Evolutionary conservation across 1,140 invertebrate genomes (phyloP).

Genomic region (Bombus impatiens): DNA sequence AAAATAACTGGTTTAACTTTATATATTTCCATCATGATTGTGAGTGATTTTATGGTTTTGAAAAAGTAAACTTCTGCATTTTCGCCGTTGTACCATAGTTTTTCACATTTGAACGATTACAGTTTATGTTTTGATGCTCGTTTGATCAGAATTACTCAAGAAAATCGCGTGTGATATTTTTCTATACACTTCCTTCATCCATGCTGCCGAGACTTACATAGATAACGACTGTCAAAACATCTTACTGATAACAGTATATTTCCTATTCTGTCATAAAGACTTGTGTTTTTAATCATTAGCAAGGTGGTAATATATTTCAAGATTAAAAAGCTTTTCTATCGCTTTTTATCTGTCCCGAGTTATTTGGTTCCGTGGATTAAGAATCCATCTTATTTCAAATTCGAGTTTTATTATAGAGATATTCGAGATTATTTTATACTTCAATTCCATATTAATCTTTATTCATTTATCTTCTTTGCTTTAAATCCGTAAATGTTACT

Average conservation of each 20-base stretch:
- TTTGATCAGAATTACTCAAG: not conserved
- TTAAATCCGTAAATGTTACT: not conserved
- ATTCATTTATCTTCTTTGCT: not conserved
- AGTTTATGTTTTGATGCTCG: too few species aligned
- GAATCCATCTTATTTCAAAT: not conserved
- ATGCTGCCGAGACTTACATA: not conserved
- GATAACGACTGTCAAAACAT: constrained; percentile 14
- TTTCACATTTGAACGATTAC: not conserved
- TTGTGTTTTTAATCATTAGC: not conserved
- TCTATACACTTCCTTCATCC: not conserved
- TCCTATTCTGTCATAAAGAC: not conserved
- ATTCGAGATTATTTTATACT: not conserved
- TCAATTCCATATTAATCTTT: too few species aligned
- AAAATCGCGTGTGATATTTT: not conserved
- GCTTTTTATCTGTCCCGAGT: too few species aligned
- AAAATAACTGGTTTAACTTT: constrained; percentile 57
- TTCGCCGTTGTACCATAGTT: not conserved
- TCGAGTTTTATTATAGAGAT: not conserved
- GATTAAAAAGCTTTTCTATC: not conserved
- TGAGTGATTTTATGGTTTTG: not conserved
- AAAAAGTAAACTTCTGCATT: not conserved
- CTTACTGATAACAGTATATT: not conserved
- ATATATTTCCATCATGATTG: constrained; percentile 3
- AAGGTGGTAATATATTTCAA: not conserved
- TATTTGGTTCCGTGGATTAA: too few species aligned